Percentiles rank a stretch among this genome's conserved stretches.
Evolutionary conservation across 1,140 invertebrate genomes (phyloP).

Genomic region (Anastrepha ludens): DNA sequence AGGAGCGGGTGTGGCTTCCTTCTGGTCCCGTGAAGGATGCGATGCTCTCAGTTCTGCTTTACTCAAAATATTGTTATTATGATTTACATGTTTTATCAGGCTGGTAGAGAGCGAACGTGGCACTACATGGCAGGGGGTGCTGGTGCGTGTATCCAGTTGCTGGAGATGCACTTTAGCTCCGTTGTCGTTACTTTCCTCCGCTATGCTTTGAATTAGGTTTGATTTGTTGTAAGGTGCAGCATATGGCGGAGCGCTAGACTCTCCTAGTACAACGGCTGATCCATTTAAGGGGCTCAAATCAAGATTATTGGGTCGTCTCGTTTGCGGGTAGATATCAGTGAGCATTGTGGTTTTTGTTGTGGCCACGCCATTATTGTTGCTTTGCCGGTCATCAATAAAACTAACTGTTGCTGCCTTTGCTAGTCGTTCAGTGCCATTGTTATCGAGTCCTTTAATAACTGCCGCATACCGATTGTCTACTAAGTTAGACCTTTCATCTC

Average conservation of each 20-base stretch:
- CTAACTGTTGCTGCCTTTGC: constrained; percentile 56
- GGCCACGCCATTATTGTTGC: constrained; percentile 15
- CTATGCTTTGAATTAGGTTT: constrained; percentile 56
- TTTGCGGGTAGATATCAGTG: constrained; percentile 48
- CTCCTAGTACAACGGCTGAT: neutral
- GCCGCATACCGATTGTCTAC: constrained; percentile 60
- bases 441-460: constrained; percentile 60
- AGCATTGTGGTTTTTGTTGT: constrained; percentile 46
- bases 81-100: constrained; percentile 67
- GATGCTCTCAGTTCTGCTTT: constrained; percentile 64
- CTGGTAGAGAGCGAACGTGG: constrained; percentile 69
- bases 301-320: constrained; percentile 68
- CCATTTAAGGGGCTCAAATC: constrained; percentile 63
- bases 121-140: constrained; percentile 69
- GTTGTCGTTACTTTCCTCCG: constrained; percentile 31
- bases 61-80: constrained; percentile 55
- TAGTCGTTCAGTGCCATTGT: constrained; percentile 13
- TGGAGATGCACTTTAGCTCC: constrained; percentile 55
- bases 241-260: neutral
- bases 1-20: constrained; percentile 53
- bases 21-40: constrained; percentile 46
- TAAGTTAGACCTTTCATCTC: constrained; percentile 72
- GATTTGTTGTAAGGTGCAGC: constrained; percentile 41
- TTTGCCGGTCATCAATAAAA: constrained; percentile 56
- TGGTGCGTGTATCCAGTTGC: constrained; percentile 66